phyloP scores from a whole-genome alignment of 2,888 invertebrate genomes.

The Cheilosia vernalis region DNA sequence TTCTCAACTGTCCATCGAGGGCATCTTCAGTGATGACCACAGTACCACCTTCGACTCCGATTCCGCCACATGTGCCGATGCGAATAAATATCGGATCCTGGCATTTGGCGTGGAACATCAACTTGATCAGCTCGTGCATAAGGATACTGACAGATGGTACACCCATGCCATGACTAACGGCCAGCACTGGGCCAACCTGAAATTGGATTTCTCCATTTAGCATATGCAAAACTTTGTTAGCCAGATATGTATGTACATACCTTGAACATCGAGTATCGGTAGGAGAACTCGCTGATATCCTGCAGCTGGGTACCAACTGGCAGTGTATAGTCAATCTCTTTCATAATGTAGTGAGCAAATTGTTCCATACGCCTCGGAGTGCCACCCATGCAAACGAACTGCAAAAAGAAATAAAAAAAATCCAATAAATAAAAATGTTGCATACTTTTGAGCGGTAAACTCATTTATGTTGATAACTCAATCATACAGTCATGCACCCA shows the following conservation, averaged over 20 bases:
- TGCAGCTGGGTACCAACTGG: constrained; percentile 94
- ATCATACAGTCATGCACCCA: constrained; percentile 21
- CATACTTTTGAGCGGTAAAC: background rate
- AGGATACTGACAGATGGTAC: constrained; percentile 97
- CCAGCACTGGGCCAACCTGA: constrained; percentile 82
- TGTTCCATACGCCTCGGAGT: constrained; percentile 97
- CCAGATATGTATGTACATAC: constrained; percentile 85
- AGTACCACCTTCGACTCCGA: constrained; percentile 96
- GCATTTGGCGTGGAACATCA: constrained; percentile 95
- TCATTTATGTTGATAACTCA: background rate
- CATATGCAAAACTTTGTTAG: constrained; percentile 82
- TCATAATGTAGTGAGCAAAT: constrained; percentile 95
- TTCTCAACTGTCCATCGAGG: constrained; percentile 93
- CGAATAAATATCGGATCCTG: constrained; percentile 96
- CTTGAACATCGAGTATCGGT: constrained; percentile 98
- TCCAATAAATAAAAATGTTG: constrained; percentile 11
- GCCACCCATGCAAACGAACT: constrained; percentile 99
- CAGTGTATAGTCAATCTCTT: constrained; percentile 94
- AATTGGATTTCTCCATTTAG: background rate
- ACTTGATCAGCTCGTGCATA: constrained; percentile 97
- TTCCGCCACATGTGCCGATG: constrained; percentile 96
- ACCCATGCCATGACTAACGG: constrained; percentile 95
- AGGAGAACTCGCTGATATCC: constrained; percentile 95
- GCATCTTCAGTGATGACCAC: constrained; percentile 97
- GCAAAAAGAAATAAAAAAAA: constrained; percentile 76